A percentile compares a stretch with the other conserved stretches of the same genome.
These are phyloP conservation scores for Spialia ferax DNA, from an alignment of 2,888 invertebrate genomes.

Conservation along the genomic window DNA sequence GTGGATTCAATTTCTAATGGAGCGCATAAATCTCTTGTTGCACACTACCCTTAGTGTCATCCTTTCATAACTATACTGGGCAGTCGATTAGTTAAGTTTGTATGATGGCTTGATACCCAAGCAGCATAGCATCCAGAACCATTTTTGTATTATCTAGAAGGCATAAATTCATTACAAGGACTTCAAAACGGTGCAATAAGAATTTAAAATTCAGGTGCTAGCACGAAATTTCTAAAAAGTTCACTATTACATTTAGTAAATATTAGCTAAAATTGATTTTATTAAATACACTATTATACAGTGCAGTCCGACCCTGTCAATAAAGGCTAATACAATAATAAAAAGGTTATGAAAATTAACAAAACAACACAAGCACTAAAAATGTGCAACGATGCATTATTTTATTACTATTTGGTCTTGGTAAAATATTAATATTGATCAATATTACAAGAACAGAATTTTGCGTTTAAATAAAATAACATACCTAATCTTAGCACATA, in stretches of 20 bases:
- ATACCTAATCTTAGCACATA: too few relatives aligned
- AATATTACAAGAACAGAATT: background rate
- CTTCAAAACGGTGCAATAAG: constrained; percentile 72
- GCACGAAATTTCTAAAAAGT: constrained; percentile 72
- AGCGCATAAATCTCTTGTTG: constrained; percentile 62
- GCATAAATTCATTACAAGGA: constrained; percentile 60
- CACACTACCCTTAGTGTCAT: constrained; percentile 47
- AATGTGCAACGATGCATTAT: background rate
- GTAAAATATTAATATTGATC: background rate
- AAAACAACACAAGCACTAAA: constrained; percentile 50
- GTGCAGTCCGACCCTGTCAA: constrained; percentile 82
- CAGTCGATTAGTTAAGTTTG: constrained; percentile 48
- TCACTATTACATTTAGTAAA: constrained; percentile 73
- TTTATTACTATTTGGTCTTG: constrained; percentile 3
- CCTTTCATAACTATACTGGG: constrained; percentile 48
- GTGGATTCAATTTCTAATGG: constrained; percentile 57
- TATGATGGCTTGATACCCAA: constrained; percentile 52
- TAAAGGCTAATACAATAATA: constrained; percentile 72
- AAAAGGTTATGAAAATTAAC: constrained; percentile 41
- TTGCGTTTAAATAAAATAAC: background rate
- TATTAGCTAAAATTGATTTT: constrained; percentile 77
- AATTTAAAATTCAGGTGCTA: constrained; percentile 74
- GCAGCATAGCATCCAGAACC: constrained; percentile 49
- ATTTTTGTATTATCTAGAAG: constrained; percentile 55
- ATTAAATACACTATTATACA: constrained; percentile 72